Base-by-base conservation (phyloP, 2,888 invertebrate species). In the Acleris laterana region DNA sequence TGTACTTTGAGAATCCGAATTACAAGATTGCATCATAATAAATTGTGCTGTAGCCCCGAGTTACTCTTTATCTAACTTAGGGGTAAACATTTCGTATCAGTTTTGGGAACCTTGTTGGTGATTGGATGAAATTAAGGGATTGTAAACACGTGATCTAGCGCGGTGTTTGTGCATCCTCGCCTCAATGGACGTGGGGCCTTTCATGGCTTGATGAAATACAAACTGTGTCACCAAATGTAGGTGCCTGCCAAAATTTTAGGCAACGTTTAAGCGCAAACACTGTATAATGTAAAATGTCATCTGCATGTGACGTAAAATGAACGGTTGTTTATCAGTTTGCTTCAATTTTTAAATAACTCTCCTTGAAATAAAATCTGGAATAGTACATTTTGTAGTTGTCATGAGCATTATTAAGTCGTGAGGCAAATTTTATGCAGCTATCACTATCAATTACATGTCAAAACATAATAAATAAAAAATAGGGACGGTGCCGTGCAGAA, bases 141-240 rank as follows among this genome's bases (percentile, higher is more conserved):
- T 75, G 82, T 81, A 80, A 83, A 83, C 81, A 82, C 80, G 83
- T 82, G 82, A 83, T 82, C 82, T 79, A 73, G 72, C 71, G 71
- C 77, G 74, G 77, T 85, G 87, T 88, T 85, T 87, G 80, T 78
- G 65, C 78, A 78, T 70, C 78, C 81, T 63, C 72, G 78, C 79
- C 81, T 87, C 82, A 87, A 87, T 85, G 79, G 82, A 72, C 74
- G 70, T 74, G 72, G 72, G 75, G 78, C 80, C 84, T 86, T 88
- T 89, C 85, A 88, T 78, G 72, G 75, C 82, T 83, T 87, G 89
- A 92, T 90, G 91, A 84, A 90, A 90, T 83, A 89, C 88, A 91
- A 91, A 91, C 90, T 90, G 81, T 89, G 90, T 87, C 90, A 88
- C 80, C 78, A 72, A 84, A 79, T 74, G 32, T 28, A 80, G 60